Evolutionary conservation across 2,797 vertebrate species (phyloP), one percentile per base, ranked within the genome.

Genomic region (Sebastes itinus): DNA sequence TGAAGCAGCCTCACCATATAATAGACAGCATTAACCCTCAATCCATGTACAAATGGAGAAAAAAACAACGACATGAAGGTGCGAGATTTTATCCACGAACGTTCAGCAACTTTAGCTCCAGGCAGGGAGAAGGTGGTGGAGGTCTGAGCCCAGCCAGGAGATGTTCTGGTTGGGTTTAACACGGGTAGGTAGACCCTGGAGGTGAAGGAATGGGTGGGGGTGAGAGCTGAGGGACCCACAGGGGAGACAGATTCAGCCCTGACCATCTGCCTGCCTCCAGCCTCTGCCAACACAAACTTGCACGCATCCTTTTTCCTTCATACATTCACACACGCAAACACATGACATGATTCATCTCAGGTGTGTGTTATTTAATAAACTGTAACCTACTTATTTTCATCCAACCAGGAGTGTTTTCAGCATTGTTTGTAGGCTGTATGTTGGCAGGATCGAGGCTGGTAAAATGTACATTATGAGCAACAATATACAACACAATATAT

Each of bases 221-320:
- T n/a, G 56, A 22, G 75, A 75, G 74, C 20, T 55, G 56, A 80
- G 10, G 60, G 74, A 70, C 22, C 84, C 77, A 64, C 73, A 11
- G 74, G 81, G 82, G 82, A 82, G 76, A 80, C 18, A 89, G 60
- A 79, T 77, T 89, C 77, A 56, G 67, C 78, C 75, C 83, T 83
- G 75, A 88, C 84, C 86, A 87, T 91, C 88, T 92, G 90, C 84
- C 87, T 91, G 85, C 83, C 87, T 75, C 8, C 64, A 78, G 69
- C 42, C 35, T 13, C 33, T 79, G 84, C 87, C 83, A 88, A 58
- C 75, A 74, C 46, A 12, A 23, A 58, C n/a, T 9, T 52, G 13
- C 55, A 20, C 38, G 10, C 55, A 20, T 18, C 27, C 25, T 28
- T 70, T 33, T 42, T 13, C 76, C 64, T 42, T 35, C 22, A 66